Evolutionary conservation across 2,113 vertebrate species (phyloP), one percentile per base, ranked within the genome.

Genomic region (Caloenas nicobarica): DNA sequence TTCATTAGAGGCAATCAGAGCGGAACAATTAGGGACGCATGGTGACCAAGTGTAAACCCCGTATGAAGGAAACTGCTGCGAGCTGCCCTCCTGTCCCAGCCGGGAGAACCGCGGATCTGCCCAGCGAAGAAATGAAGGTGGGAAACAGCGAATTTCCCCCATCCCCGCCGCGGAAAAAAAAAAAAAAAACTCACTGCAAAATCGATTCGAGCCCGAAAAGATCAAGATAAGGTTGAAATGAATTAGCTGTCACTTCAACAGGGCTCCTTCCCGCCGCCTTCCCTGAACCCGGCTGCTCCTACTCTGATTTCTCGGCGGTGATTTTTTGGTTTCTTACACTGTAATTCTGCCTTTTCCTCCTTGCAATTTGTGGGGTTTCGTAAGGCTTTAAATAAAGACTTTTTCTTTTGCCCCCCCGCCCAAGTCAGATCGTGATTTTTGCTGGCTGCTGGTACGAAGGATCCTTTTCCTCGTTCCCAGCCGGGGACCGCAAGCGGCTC

Each of bases 1-100:
- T 96, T 93, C 94, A 97, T 97, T 97, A 97, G 73, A 31, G 91
- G 82, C 84, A 80, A 97, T 96, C 78, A 91, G 91, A 88, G 73
- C 3, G 71, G 76, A 83, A 91, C 96, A 96, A 97, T 97, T 97
- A 97, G 93, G 56, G 86, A 96, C 91, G 95, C 91, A 3, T 4
- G 96, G 89, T 88, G 88, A 81, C 76, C 51, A 72, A 93, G 89
- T 93, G 96, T 83, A 89, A 95, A 93, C 70, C 72, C 50, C 14
- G 66, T 36, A 64, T 29, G 10, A 57, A 73, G 71, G 42, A 51
- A 87, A 89, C 7, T 2, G 25, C 91, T 28, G 57, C 25, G 25
- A 76, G 12, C 42, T 62, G 40, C 57, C 10, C 48, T 13, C 10
- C 48, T 13, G 12, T 64, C 64, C 28, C 56, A 58, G 23, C 28